phyloP scores from a whole-genome alignment of 2,797 vertebrate species.

The Sebastes melanostomus region DNA sequence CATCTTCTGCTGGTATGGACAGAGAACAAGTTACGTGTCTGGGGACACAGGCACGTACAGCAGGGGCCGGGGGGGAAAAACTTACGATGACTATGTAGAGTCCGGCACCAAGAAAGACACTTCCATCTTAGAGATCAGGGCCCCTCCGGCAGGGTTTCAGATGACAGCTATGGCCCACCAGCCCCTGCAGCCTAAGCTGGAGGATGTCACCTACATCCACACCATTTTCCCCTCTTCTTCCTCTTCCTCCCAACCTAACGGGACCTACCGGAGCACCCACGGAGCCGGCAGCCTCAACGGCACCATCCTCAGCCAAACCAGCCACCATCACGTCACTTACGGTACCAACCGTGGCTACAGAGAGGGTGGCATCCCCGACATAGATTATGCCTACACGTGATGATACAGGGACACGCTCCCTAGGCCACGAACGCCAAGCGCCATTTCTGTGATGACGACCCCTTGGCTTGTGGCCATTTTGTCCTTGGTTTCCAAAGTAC shows the following conservation, averaged over 20 bases:
- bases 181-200: slow-evolving; percentile 85
- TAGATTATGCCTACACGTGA: slow-evolving; percentile 95
- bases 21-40: slow-evolving; percentile 87
- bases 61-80: slow-evolving; percentile 85
- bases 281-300: slow-evolving; percentile 82
- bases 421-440: slow-evolving; percentile 56
- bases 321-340: slow-evolving; percentile 88
- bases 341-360: slow-evolving; percentile 93
- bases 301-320: slow-evolving; percentile 90
- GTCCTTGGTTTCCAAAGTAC: slow-evolving; percentile 85
- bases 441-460: slow-evolving; percentile 49
- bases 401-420: slow-evolving; percentile 58
- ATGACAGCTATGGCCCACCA: slow-evolving; percentile 91
- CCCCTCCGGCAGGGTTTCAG: slow-evolving; percentile 87
- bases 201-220: slow-evolving; percentile 92
- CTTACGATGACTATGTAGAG: slow-evolving; percentile 92
- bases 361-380: slow-evolving; percentile 91
- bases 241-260: slow-evolving; percentile 77
- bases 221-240: slow-evolving; percentile 91
- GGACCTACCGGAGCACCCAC: slow-evolving; percentile 77
- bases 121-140: slow-evolving; percentile 93
- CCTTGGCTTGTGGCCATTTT: slow-evolving; percentile 66
- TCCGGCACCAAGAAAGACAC: slow-evolving; percentile 96
- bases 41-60: slow-evolving; percentile 84
- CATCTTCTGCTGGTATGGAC: slow-evolving; percentile 93